Evolutionary conservation across 2,888 invertebrate species (phyloP), one percentile per base, ranked within the genome.

Genomic region (Heliconius cydno): DNA sequence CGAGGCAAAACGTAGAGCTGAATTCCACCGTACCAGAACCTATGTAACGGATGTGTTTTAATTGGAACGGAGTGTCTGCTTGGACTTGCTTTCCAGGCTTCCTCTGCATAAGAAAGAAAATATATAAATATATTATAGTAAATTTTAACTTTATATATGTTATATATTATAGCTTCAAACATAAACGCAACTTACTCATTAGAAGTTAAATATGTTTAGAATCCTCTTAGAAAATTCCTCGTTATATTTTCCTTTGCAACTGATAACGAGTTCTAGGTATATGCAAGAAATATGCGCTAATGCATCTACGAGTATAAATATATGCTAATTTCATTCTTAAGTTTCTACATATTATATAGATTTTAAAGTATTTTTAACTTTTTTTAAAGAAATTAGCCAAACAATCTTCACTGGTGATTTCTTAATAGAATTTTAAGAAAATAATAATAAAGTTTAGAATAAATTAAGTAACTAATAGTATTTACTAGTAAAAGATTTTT

Each of bases 231-330:
- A 22, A 19, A 30, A 66, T 12, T n/a, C n/a, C n/a, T 60, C 60
- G 66, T 66, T 19, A 66, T 66, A 66, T 66, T 66, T 66, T 66
- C 66, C 30, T 66, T 28, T 66, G 66, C 66, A 30, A 66, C 30
- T 67, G 22, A 67, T 34, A 67, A 67, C 34, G 34, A 34, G 34
- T 67, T 67, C 34, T 65, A 65, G 5, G 5, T 65, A 65, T 28
- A 25, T 65, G 13, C 63, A 65, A 60, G 60, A 60, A 60, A 60
- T 3, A 60, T 60, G n/a, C 9, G 6, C 10, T 38, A 10, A 22
- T 60, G 60, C 57, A 57, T 57, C 22, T n/a, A 57, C 3, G 22
- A 6, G 6, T 57, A 3, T 63, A 63, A 12, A 13, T 63, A 63
- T 25, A 60, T 10, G 4, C 10, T 2, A 15, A 19, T 30, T 65